Base-by-base conservation (phyloP, 1,140 invertebrate genomes). In the Pogonus chalceus region DNA sequence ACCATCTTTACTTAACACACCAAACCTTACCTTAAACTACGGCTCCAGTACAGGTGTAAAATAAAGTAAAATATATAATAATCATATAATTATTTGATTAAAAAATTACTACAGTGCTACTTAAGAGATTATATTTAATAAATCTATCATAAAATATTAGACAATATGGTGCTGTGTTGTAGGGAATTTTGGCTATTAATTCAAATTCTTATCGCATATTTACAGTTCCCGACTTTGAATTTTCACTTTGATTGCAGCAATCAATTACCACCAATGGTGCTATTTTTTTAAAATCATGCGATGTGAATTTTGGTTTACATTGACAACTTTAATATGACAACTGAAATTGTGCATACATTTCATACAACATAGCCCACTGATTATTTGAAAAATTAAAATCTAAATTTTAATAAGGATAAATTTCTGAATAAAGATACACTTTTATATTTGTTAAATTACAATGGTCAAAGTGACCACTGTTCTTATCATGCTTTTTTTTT, bases 331-430 rank as follows among this genome's bases (percentile, higher is more conserved):
- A 62, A 51, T 64, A 67, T 9, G 58, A 63, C 10, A 58, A 21
- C 59, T 56, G 58, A 52, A 67, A 69, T 20, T 58, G 31, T 1
- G 47, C n/a, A 59, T 59, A 67, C 55, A 65, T 60, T 35, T 65
- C 49, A 57, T 67, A 67, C 9, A 63, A 49, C 16, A 54, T 10
- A 23, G 52, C 57, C 49, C 43, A 62, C 12, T 53, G 56, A 35
- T 63, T 50, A 7, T 57, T 39, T 9, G 35, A 35, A 56, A 58
- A 65, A 35, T 60, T 51, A 10, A 61, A 22, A 55, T 63, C 54
- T 23, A 66, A 47, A 57, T 66, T 57, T 23, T 68, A 57, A 55
- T 67, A 64, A 10, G 64, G 63, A 59, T 58, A 66, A 21, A 21
- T 48, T 49, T 64, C 58, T 14, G 56, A 61, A 52, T 67, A 66